Evolutionary conservation across 2,113 vertebrate genomes (phyloP).

Genomic region (Gnathonemus echidnorhynchus): DNA sequence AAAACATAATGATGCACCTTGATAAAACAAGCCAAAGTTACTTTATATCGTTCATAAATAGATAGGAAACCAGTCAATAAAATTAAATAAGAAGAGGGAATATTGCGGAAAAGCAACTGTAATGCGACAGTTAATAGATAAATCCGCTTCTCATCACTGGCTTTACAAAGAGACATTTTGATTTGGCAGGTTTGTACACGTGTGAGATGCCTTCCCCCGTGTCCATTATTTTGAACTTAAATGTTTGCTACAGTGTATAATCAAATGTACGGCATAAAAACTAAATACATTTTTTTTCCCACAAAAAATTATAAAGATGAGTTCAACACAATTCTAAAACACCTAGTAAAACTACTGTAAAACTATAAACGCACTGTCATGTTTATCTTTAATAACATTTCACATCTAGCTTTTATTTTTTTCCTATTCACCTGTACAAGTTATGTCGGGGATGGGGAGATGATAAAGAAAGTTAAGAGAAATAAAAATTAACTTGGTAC

Average conservation of each 20-base stretch:
- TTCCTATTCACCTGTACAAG: slow-evolving; percentile 51
- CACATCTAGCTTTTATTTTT: slow-evolving; percentile 48
- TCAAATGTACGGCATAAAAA: slow-evolving; percentile 77
- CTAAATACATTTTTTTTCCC: slow-evolving; percentile 70
- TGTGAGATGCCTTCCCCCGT: slow-evolving; percentile 45
- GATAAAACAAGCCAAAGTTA: slow-evolving; percentile 66
- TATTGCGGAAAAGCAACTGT: slow-evolving; percentile 60
- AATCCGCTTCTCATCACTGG: slow-evolving; percentile 72
- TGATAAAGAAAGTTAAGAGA: slow-evolving; percentile 46
- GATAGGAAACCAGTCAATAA: slow-evolving; percentile 70
- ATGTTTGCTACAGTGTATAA: slow-evolving; percentile 84
- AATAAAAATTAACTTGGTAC: slow-evolving; percentile 18
- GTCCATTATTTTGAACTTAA: slow-evolving; percentile 61
- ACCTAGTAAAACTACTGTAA: slow-evolving; percentile 94
- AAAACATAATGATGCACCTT: slow-evolving; percentile 62
- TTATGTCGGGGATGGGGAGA: slow-evolving; percentile 49
- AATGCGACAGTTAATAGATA: slow-evolving; percentile 66
- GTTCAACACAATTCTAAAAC: slow-evolving; percentile 84
- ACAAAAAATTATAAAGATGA: slow-evolving; percentile 82
- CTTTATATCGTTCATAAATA: slow-evolving; percentile 81
- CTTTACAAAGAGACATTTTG: slow-evolving; percentile 81
- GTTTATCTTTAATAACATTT: slow-evolving; percentile 59
- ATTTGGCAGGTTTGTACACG: slow-evolving; percentile 79
- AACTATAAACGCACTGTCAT: slow-evolving; percentile 61
- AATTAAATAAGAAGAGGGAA: slow-evolving; percentile 79